Percentiles rank a stretch among this genome's conserved stretches.
phyloP scores from a whole-genome alignment of 2,888 invertebrate genomes.

The Matsumyia berberina region DNA sequence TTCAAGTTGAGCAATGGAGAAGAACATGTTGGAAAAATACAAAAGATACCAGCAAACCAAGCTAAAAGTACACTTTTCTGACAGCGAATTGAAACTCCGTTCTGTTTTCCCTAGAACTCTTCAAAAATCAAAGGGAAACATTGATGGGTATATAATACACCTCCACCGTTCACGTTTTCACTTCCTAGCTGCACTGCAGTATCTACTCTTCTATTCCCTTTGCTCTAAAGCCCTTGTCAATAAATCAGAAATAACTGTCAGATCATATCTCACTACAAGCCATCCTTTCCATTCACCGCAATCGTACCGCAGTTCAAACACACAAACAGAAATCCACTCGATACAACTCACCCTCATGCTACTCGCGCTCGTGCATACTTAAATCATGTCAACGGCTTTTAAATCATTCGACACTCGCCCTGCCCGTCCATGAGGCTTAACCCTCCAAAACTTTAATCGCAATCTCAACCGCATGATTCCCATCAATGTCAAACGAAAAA shows the following conservation, averaged over 20 bases:
- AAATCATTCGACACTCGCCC: constrained; percentile 51
- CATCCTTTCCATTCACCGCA: neutral
- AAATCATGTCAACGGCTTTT: constrained; percentile 52
- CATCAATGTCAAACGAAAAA: constrained; percentile 68
- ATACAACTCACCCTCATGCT: constrained; percentile 44
- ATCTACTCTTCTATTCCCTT: too few species aligned
- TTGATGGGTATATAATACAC: too few species aligned
- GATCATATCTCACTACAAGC: neutral
- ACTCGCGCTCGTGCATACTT: too few species aligned
- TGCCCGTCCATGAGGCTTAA: constrained; percentile 34
- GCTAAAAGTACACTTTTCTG: too few species aligned
- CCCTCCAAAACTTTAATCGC: constrained; percentile 62
- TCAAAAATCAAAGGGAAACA: too few species aligned
- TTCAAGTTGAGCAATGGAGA: too few species aligned
- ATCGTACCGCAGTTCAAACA: neutral
- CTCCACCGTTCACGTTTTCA: too few species aligned
- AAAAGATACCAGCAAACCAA: too few species aligned
- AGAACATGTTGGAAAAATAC: too few species aligned
- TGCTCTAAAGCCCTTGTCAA: too few species aligned
- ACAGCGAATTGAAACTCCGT: too few species aligned
- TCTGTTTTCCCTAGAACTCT: too few species aligned
- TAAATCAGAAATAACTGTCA: neutral
- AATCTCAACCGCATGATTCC: constrained; percentile 62
- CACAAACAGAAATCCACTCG: constrained; percentile 15
- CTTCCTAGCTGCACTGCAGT: neutral